A percentile compares a stretch with the other conserved stretches of the same genome.
Evolutionary conservation across 2,113 vertebrate species (phyloP).

Genomic region (Daubentonia madagascariensis): DNA sequence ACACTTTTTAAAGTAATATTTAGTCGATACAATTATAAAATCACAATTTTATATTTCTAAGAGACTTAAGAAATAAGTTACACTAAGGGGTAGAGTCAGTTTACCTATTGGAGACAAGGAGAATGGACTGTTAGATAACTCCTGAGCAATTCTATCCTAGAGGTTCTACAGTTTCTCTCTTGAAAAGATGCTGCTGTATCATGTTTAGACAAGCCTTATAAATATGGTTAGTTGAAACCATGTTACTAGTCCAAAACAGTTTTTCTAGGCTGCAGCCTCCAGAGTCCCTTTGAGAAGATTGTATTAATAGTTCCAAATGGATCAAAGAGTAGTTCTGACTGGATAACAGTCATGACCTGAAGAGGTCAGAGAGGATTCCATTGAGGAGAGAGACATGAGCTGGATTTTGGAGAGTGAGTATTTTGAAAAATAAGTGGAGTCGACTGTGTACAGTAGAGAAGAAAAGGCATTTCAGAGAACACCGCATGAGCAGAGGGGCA

Average conservation of each 20-base stretch:
- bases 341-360: not conserved
- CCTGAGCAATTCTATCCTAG: not conserved
- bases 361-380: not conserved
- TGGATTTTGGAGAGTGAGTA: not conserved
- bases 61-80: not conserved
- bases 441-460: not conserved
- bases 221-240: not conserved
- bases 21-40: not conserved
- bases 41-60: not conserved
- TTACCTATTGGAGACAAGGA: not conserved
- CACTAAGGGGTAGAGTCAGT: not conserved
- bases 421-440: constrained; percentile 23
- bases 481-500: not conserved
- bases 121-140: not conserved
- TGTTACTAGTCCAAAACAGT: not conserved
- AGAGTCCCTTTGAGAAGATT: not conserved
- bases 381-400: not conserved
- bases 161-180: not conserved
- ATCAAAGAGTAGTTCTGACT: not conserved
- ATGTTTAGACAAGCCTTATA: not conserved
- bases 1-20: not conserved
- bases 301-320: not conserved
- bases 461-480: not conserved
- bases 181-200: not conserved
- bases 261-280: not conserved